Conservation (phyloP, 2,888 invertebrate species). For the Ornithoptera alexandrae region DNA sequence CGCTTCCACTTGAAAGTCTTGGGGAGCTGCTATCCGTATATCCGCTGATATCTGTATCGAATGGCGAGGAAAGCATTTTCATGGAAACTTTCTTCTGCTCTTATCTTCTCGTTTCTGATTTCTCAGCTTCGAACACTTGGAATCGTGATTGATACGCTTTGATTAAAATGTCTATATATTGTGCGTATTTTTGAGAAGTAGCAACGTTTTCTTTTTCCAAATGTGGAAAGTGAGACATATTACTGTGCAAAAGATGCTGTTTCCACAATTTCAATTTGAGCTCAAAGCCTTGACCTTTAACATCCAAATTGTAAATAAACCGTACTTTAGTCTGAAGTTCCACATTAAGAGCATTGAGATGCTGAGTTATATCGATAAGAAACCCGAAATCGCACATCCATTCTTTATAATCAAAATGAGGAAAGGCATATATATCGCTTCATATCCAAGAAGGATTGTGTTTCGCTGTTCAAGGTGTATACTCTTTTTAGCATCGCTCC, state of each 20-base stretch:
- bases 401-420: slow-evolving; percentile 7
- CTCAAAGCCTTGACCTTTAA: not conserved
- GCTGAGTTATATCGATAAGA: not conserved
- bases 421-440: too few species aligned
- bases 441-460: too few species aligned
- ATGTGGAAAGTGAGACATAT: too few species aligned
- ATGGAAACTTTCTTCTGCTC: not conserved
- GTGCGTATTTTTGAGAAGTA: too few species aligned
- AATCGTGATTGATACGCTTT: not conserved
- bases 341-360: not conserved
- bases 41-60: not conserved
- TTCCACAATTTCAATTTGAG: too few species aligned
- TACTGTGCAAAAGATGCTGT: too few species aligned
- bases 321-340: too few species aligned
- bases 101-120: not conserved
- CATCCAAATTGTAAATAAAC: slow-evolving; percentile 8
- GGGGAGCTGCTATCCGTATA: not conserved
- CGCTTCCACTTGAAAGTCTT: not conserved
- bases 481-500: too few species aligned
- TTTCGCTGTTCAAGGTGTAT: too few species aligned
- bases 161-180: too few species aligned
- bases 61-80: slow-evolving; percentile 3
- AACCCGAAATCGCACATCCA: slow-evolving; percentile 6
- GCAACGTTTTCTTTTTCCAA: too few species aligned
- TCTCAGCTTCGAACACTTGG: slow-evolving; percentile 1